Evolutionary conservation across 2,113 vertebrate genomes (phyloP).

Genomic region (Martes martes): DNA sequence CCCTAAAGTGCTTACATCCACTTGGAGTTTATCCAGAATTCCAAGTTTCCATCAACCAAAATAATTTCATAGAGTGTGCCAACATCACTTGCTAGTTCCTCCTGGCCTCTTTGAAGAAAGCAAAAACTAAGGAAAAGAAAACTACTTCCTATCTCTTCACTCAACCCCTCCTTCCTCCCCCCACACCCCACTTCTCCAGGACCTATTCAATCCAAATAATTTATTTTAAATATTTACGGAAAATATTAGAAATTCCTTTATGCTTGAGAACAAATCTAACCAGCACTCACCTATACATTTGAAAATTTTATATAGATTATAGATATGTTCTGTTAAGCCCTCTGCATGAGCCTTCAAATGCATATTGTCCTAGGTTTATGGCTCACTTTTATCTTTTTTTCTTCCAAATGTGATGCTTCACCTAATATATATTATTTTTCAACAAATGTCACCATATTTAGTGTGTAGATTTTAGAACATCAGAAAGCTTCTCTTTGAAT

Average conservation of each 20-base stretch:
- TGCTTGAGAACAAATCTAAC: neutral
- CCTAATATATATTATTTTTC: neutral
- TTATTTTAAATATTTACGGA: neutral
- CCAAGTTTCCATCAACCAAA: constrained; percentile 38
- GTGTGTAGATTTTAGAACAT: neutral
- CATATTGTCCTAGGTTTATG: neutral
- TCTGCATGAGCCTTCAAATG: neutral
- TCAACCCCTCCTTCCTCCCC: neutral
- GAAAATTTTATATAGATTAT: neutral
- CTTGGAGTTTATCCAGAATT: constrained; percentile 52
- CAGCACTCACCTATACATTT: neutral
- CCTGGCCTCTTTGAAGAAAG: neutral
- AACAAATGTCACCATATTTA: neutral
- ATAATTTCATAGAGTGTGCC: neutral
- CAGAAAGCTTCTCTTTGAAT: neutral
- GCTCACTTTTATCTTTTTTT: neutral
- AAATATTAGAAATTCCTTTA: neutral
- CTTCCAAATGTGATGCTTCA: neutral
- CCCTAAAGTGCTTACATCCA: constrained; percentile 31
- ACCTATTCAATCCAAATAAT: neutral
- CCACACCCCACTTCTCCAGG: neutral
- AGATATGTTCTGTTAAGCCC: neutral
- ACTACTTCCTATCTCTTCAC: neutral
- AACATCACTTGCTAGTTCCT: neutral
- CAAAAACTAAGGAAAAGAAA: neutral